phyloP scores from a whole-genome alignment of 2,113 vertebrate genomes.

The Ahaetulla prasina region DNA sequence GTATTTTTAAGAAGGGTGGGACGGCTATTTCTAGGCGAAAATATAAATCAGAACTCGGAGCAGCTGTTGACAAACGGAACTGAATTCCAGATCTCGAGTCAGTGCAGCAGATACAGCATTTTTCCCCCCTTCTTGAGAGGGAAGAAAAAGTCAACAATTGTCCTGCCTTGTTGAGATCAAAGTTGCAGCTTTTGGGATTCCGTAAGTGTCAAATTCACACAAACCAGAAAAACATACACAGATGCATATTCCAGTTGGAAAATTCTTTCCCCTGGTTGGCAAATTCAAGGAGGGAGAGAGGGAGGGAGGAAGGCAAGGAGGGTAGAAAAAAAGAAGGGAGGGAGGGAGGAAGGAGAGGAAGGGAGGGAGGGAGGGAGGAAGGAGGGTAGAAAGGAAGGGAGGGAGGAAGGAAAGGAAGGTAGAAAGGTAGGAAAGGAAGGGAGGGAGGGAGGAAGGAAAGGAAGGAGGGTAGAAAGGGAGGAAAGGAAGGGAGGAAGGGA shows the following conservation, averaged over 20 bases:
- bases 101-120: not conserved
- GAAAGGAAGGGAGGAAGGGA: too few species aligned
- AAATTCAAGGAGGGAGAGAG: too few species aligned
- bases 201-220: not conserved
- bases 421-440: too few species aligned
- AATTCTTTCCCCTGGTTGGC: not conserved
- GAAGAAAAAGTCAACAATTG: not conserved
- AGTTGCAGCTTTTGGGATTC: not conserved
- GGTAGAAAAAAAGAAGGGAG: too few species aligned
- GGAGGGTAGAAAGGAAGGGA: too few species aligned
- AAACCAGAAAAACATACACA: not conserved
- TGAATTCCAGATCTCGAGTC: not conserved
- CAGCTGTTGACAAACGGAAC: not conserved
- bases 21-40: not conserved
- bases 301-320: too few species aligned
- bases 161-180: not conserved
- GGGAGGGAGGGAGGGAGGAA: too few species aligned
- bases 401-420: too few species aligned
- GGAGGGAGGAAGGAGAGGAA: too few species aligned
- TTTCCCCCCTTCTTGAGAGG: not conserved
- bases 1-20: not conserved
- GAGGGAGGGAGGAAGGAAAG: too few species aligned
- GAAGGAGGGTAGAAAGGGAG: too few species aligned
- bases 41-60: not conserved
- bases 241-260: not conserved